Evolutionary conservation across 2,797 vertebrate species (phyloP).

Genomic region (Lithobates pipiens): DNA sequence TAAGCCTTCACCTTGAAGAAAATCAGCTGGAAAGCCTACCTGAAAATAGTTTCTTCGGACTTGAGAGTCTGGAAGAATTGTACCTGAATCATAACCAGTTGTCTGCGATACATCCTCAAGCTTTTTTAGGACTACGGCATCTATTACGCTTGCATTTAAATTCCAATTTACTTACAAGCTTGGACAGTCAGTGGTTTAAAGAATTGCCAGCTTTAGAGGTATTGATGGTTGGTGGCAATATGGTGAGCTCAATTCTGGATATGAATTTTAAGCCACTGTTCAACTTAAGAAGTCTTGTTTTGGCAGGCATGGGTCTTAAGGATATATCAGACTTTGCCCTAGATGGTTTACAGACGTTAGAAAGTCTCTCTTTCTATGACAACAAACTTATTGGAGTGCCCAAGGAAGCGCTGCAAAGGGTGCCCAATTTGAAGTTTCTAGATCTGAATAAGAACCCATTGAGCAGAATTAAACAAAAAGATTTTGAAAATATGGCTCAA

Average conservation of each 20-base stretch:
- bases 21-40: slow-evolving; percentile 88
- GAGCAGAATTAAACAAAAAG: slow-evolving; percentile 87
- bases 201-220: slow-evolving; percentile 88
- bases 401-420: slow-evolving; percentile 84
- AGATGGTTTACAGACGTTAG: slow-evolving; percentile 87
- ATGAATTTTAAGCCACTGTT: slow-evolving; percentile 87
- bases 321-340: slow-evolving; percentile 87
- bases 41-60: slow-evolving; percentile 83
- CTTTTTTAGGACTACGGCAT: slow-evolving; percentile 84
- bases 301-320: slow-evolving; percentile 90
- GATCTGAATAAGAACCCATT: slow-evolving; percentile 96
- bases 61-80: slow-evolving; percentile 91
- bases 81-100: slow-evolving; percentile 97
- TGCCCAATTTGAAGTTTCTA: slow-evolving; percentile 92
- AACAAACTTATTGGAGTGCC: slow-evolving; percentile 89
- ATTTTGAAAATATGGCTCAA: slow-evolving; percentile 92
- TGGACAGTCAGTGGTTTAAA: slow-evolving; percentile 91
- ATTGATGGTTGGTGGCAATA: slow-evolving; percentile 96
- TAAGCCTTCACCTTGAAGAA: slow-evolving; percentile 95
- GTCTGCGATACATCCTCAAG: slow-evolving; percentile 82
- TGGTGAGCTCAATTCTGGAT: slow-evolving; percentile 87
- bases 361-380: slow-evolving; percentile 97
- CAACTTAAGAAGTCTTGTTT: slow-evolving; percentile 90
- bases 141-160: slow-evolving; percentile 94
- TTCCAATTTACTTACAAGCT: slow-evolving; percentile 86